Conservation (phyloP, 2,797 vertebrate species). For the Takifugu rubripes region DNA sequence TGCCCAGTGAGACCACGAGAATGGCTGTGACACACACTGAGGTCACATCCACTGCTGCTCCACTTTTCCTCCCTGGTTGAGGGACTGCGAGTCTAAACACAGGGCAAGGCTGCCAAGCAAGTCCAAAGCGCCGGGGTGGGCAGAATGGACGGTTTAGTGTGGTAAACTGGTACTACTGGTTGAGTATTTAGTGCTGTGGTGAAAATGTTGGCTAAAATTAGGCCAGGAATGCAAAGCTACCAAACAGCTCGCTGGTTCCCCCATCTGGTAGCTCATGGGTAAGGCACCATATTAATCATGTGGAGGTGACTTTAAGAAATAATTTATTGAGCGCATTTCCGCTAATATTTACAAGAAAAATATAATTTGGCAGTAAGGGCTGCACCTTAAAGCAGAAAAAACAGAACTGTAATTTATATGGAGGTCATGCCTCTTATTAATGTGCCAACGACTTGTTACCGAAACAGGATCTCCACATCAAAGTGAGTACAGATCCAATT, state of each 20-base stretch:
- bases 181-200: slow-evolving; percentile 8
- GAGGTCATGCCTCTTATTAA: too few species aligned
- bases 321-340: too few species aligned
- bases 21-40: slow-evolving; percentile 19
- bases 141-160: not conserved
- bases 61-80: slow-evolving; percentile 44
- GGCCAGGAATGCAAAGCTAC: not conserved
- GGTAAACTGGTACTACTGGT: slow-evolving; percentile 1
- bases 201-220: slow-evolving; percentile 6
- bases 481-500: slow-evolving; percentile 1
- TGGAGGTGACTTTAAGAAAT: too few species aligned
- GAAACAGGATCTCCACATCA: slow-evolving; percentile 13
- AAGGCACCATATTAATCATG: slow-evolving; percentile 3
- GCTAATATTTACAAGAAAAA: slow-evolving; percentile 2
- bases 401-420: not conserved
- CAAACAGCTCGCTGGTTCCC: slow-evolving; percentile 37
- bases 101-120: slow-evolving; percentile 18
- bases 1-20: slow-evolving; percentile 12
- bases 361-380: not conserved
- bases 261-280: slow-evolving; percentile 41
- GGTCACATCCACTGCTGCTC: slow-evolving; percentile 41
- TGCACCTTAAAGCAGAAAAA: not conserved
- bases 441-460: not conserved
- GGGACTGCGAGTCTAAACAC: slow-evolving; percentile 13
- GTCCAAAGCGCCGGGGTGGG: slow-evolving; percentile 4